Conservation (phyloP, 2,888 invertebrate species). For the Rotaria sp. region DNA sequence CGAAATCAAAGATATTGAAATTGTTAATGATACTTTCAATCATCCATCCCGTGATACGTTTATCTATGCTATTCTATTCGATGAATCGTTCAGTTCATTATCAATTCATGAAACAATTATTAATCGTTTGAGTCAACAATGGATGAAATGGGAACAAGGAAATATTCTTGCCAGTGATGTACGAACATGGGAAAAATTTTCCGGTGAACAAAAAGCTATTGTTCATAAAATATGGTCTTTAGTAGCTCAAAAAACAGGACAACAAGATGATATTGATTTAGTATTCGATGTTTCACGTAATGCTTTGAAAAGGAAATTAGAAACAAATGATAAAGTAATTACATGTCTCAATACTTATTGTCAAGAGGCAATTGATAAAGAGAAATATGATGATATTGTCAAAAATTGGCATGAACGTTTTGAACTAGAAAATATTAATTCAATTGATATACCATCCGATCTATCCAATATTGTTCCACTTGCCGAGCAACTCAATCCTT, state of each 20-base stretch:
- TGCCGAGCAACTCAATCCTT: neutral
- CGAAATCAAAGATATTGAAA: neutral
- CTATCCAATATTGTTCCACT: neutral
- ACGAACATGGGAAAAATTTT: neutral
- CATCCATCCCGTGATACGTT: neutral
- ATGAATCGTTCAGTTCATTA: neutral
- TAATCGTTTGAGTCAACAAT: neutral
- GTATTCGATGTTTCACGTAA: neutral
- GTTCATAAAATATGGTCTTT: neutral
- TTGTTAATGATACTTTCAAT: neutral
- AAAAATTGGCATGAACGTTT: neutral
- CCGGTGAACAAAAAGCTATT: neutral
- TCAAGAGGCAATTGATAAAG: neutral
- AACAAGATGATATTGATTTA: neutral
- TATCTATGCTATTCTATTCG: neutral
- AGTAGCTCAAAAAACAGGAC: neutral
- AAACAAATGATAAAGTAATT: neutral
- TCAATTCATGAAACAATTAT: neutral
- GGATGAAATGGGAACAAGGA: neutral
- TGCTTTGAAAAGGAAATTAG: neutral
- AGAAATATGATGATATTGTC: neutral
- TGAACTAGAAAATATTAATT: neutral
- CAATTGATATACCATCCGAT: neutral
- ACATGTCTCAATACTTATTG: neutral
- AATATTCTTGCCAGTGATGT: neutral